These are phyloP conservation scores for Perognathus longimembris DNA, from an alignment of 2,113 vertebrate species.

Conservation along the genomic window DNA sequence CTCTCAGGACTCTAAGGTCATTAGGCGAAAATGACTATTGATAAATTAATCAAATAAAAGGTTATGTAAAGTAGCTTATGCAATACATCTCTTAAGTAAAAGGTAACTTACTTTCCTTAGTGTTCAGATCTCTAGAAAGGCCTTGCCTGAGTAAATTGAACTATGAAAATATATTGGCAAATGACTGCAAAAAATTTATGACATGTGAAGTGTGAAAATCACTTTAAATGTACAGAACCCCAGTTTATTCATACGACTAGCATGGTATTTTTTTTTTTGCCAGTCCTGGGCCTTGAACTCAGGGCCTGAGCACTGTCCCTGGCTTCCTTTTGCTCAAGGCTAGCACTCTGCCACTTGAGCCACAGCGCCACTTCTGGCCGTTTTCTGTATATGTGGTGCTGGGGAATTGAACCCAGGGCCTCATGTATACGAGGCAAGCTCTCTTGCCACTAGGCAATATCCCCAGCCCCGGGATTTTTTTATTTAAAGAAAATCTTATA, in stretches of 20 bases:
- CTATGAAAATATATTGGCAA: slow-evolving; percentile 23
- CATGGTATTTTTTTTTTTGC: too few relatives aligned
- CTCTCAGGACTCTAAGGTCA: not conserved
- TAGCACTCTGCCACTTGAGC: too few relatives aligned
- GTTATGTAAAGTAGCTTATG: not conserved
- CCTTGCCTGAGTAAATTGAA: not conserved
- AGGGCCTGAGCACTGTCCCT: too few relatives aligned
- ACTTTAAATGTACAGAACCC: not conserved
- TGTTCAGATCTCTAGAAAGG: not conserved
- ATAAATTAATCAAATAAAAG: slow-evolving; percentile 48
- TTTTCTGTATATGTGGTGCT: too few relatives aligned
- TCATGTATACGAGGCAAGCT: too few relatives aligned
- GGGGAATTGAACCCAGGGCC: too few relatives aligned
- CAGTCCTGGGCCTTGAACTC: too few relatives aligned
- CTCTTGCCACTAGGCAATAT: too few relatives aligned
- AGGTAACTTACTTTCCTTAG: slow-evolving; percentile 1
- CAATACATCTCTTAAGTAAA: slow-evolving; percentile 47
- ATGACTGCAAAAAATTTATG: not conserved
- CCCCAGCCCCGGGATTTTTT: too few relatives aligned
- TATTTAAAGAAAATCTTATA: too few relatives aligned
- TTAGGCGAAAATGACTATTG: slow-evolving; percentile 44
- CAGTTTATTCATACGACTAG: not conserved
- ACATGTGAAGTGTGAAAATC: not conserved
- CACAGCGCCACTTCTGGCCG: too few relatives aligned
- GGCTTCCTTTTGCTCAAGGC: too few relatives aligned